A percentile compares a stretch with the other conserved stretches of the same genome.
These are phyloP conservation scores for Tautogolabrus adspersus DNA, from an alignment of 2,113 vertebrate species.

Conservation along the genomic window DNA sequence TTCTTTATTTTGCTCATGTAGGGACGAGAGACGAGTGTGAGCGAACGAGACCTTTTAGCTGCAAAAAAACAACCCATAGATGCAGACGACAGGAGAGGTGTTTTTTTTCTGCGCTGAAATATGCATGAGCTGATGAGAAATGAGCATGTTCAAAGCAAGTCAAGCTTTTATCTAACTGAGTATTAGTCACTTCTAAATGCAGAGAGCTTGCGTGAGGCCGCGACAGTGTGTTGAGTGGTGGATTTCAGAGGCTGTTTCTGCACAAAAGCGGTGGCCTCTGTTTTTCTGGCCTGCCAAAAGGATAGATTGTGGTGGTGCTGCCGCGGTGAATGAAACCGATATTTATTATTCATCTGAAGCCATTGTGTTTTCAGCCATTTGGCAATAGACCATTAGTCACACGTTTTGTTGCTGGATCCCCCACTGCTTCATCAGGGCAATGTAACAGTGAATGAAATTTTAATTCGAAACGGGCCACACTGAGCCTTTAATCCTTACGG, in stretches of 20 bases:
- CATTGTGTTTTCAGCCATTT: slow-evolving; percentile 51
- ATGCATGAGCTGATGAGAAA: slow-evolving; percentile 77
- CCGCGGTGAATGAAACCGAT: slow-evolving; percentile 22
- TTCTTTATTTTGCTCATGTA: slow-evolving; percentile 54
- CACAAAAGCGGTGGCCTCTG: slow-evolving; percentile 21
- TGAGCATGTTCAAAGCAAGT: slow-evolving; percentile 67
- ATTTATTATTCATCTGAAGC: slow-evolving; percentile 68
- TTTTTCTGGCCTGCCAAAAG: slow-evolving; percentile 25
- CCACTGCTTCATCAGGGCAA: slow-evolving; percentile 30
- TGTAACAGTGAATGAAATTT: slow-evolving; percentile 54
- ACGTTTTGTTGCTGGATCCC: slow-evolving; percentile 40
- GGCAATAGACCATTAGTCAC: slow-evolving; percentile 37
- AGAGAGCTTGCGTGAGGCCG: slow-evolving; percentile 34
- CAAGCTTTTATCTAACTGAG: slow-evolving; percentile 68
- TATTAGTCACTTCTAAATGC: slow-evolving; percentile 58
- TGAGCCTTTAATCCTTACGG: slow-evolving; percentile 51
- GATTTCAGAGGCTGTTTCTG: slow-evolving; percentile 31
- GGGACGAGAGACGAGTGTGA: slow-evolving; percentile 22
- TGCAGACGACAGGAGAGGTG: slow-evolving; percentile 58
- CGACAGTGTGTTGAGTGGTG: slow-evolving; percentile 22
- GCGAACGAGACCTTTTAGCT: slow-evolving; percentile 60
- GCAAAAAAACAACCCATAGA: slow-evolving; percentile 41
- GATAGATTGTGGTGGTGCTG: slow-evolving; percentile 19
- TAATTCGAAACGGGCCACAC: slow-evolving; percentile 43
- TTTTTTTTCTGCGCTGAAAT: slow-evolving; percentile 69